These are phyloP conservation scores for Boleophthalmus pectinirostris DNA, from an alignment of 2,113 vertebrate species.

Conservation along the genomic window DNA sequence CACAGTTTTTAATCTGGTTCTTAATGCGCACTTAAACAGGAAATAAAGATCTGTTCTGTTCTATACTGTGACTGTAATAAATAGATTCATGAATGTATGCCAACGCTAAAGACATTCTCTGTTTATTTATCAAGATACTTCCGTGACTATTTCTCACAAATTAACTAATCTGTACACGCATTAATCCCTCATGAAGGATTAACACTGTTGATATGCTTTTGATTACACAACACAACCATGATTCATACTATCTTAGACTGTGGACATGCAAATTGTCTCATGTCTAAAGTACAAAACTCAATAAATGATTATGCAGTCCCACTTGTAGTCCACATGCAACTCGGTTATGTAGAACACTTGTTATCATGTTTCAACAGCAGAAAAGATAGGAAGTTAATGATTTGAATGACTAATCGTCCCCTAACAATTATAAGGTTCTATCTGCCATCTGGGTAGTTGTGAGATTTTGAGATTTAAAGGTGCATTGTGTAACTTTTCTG, in stretches of 20 bases:
- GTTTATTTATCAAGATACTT: conserved; percentile 5
- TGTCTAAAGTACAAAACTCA: neutral
- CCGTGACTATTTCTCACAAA: neutral
- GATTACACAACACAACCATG: neutral
- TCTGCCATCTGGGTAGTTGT: too few species aligned
- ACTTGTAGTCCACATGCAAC: too few species aligned
- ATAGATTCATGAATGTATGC: neutral
- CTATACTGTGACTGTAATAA: neutral
- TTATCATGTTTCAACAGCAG: too few species aligned
- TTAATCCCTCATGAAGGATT: conserved; percentile 1
- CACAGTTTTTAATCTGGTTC: neutral
- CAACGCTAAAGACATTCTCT: neutral
- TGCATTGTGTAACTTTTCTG: too few species aligned
- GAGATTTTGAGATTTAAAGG: too few species aligned
- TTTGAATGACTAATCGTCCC: too few species aligned
- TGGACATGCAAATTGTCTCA: neutral
- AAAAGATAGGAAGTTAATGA: too few species aligned
- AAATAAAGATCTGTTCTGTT: conserved; percentile 2
- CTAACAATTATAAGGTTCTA: too few species aligned
- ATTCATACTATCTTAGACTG: neutral
- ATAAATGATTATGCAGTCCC: too few species aligned
- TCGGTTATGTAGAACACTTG: too few species aligned
- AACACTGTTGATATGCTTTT: neutral
- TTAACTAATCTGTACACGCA: conserved; percentile 2
- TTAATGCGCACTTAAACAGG: neutral